Percentiles rank a stretch among this genome's conserved stretches.
Conservation (phyloP, 2,888 invertebrate species). For the Augochlorella aurata region DNA sequence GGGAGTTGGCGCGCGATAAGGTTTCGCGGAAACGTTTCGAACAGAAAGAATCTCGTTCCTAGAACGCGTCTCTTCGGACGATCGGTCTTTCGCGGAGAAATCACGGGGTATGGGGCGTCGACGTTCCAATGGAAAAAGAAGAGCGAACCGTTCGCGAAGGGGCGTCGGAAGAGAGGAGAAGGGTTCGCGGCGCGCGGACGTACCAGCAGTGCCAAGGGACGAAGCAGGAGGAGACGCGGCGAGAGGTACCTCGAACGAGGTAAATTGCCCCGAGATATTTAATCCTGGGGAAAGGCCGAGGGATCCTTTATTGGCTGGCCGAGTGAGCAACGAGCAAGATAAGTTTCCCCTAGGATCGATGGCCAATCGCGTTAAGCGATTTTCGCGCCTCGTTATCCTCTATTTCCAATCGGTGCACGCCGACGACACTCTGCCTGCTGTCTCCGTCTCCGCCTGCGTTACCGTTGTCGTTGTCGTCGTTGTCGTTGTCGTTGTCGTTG, state of each 20-base stretch:
- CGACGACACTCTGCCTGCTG: constrained; percentile 5
- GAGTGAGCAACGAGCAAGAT: constrained; percentile 69
- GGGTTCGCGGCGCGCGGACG: neutral
- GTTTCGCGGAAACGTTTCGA: constrained; percentile 21
- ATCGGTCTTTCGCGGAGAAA: constrained; percentile 62
- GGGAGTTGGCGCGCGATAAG: constrained; percentile 33
- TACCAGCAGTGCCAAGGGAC: too few species aligned
- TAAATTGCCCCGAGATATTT: constrained; percentile 79
- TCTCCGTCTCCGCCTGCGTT: too few species aligned
- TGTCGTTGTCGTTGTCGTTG: neutral
- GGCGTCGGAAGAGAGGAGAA: constrained; percentile 19
- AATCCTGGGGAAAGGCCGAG: constrained; percentile 74
- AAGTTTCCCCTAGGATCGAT: constrained; percentile 75
- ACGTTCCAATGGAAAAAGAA: constrained; percentile 50
- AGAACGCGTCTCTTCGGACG: constrained; percentile 36
- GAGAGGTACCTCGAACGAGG: constrained; percentile 65
- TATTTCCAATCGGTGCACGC: constrained; percentile 64
- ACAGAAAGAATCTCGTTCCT: constrained; percentile 24
- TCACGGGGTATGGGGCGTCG: constrained; percentile 61
- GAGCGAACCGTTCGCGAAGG: constrained; percentile 31
- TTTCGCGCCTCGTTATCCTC: constrained; percentile 80
- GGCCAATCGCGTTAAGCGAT: constrained; percentile 79
- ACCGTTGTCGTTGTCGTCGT: too few species aligned
- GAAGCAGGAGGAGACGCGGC: constrained; percentile 21
- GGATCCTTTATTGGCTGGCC: constrained; percentile 78